phyloP scores from a whole-genome alignment of 2,888 invertebrate species.

The Trachelus troglodyta region DNA sequence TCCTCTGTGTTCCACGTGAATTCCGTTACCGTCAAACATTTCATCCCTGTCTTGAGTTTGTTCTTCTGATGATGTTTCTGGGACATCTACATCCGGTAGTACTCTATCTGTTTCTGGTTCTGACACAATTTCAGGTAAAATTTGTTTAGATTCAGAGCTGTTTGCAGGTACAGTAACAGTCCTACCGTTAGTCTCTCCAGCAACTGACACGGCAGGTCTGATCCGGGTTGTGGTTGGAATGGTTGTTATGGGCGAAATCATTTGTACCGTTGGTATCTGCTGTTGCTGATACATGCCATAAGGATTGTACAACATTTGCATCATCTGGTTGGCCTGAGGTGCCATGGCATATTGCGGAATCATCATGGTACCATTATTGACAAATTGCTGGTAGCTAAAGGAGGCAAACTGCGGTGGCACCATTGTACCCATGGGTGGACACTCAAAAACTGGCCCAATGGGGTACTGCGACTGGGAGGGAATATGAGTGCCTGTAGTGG shows the following conservation, averaged over 20 bases:
- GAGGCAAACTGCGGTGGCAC: slow-evolving; percentile 64
- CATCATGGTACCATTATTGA: slow-evolving; percentile 69
- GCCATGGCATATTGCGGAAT: slow-evolving; percentile 70
- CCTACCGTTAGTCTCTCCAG: slow-evolving; percentile 9
- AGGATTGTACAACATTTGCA: slow-evolving; percentile 67
- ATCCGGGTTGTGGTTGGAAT: slow-evolving; percentile 52
- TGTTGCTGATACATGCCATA: slow-evolving; percentile 70
- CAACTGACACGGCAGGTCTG: slow-evolving; percentile 39
- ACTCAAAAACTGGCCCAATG: slow-evolving; percentile 61
- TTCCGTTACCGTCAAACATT: slow-evolving; percentile 15
- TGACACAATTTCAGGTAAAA: slow-evolving; percentile 41
- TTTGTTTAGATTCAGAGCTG: slow-evolving; percentile 31
- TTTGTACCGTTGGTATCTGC: slow-evolving; percentile 67
- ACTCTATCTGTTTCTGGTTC: slow-evolving; percentile 43
- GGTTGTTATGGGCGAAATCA: slow-evolving; percentile 67
- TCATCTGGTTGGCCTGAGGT: slow-evolving; percentile 69
- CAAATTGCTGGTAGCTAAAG: slow-evolving; percentile 71
- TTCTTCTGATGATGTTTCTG: slow-evolving; percentile 23
- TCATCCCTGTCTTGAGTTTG: slow-evolving; percentile 14
- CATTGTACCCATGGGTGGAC: slow-evolving; percentile 60
- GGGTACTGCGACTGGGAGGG: slow-evolving; percentile 57
- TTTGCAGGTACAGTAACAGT: slow-evolving; percentile 33
- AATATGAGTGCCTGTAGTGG: slow-evolving; percentile 36
- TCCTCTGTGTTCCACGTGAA: slow-evolving; percentile 40
- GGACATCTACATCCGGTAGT: slow-evolving; percentile 49